These are phyloP conservation scores for Liolophura sinensis DNA, from an alignment of 1,140 invertebrate species.

Conservation along the genomic window DNA sequence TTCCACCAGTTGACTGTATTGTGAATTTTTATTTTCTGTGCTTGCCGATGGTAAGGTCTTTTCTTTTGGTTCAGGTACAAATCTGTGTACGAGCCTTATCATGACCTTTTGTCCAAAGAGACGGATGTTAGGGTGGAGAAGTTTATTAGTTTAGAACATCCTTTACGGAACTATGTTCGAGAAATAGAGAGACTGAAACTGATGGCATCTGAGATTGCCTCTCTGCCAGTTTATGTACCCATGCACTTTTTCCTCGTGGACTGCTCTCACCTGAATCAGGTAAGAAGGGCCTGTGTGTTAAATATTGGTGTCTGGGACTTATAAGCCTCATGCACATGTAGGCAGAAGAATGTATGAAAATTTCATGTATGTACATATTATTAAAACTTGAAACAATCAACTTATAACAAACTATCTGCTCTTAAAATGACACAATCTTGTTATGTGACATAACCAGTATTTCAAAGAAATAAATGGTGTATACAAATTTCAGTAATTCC, in stretches of 20 bases:
- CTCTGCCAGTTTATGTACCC: slow-evolving; percentile 71
- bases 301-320: too few relatives aligned
- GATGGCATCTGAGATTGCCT: slow-evolving; percentile 75
- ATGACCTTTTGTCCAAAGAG: slow-evolving; percentile 71
- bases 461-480: too few relatives aligned
- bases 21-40: too few relatives aligned
- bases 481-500: too few relatives aligned
- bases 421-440: too few relatives aligned
- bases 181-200: slow-evolving; percentile 72
- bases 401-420: too few relatives aligned
- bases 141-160: slow-evolving; percentile 65
- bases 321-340: too few relatives aligned
- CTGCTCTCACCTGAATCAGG: slow-evolving; percentile 56
- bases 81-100: slow-evolving; percentile 69
- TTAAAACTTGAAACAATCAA: too few relatives aligned
- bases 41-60: not conserved
- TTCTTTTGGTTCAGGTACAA: slow-evolving; percentile 47
- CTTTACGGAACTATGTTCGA: slow-evolving; percentile 51
- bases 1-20: too few relatives aligned
- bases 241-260: slow-evolving; percentile 74
- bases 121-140: slow-evolving; percentile 67
- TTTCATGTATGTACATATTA: too few relatives aligned
- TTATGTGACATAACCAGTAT: too few relatives aligned
- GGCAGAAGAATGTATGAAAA: too few relatives aligned
- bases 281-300: slow-evolving; percentile 9